phyloP scores from a whole-genome alignment of 2,113 vertebrate genomes.

The Pedetes capensis region DNA sequence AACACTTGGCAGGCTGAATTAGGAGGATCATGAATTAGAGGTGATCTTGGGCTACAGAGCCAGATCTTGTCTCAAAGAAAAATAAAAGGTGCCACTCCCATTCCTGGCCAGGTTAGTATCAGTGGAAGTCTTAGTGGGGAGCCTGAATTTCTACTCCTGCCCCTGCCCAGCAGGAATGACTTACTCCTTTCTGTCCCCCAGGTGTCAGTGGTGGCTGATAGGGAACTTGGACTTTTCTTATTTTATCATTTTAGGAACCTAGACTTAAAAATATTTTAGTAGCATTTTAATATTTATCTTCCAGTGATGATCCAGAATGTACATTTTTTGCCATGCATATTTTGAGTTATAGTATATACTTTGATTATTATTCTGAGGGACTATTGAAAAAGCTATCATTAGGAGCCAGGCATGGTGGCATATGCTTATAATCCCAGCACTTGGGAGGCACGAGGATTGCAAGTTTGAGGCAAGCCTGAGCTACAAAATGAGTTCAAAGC shows the following conservation, averaged over 20 bases:
- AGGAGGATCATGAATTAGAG: not conserved
- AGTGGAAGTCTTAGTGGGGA: not conserved
- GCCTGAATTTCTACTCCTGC: constrained; percentile 11
- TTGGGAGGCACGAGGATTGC: no score
- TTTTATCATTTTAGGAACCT: not conserved
- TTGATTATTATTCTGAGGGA: not conserved
- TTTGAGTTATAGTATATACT: not conserved
- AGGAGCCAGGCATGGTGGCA: no score
- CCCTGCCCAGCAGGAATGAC: not conserved
- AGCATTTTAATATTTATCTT: constrained; percentile 2
- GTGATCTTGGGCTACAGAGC: not conserved
- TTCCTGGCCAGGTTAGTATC: not conserved
- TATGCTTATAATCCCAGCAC: no score
- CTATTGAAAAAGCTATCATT: not conserved
- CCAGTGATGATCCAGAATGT: not conserved
- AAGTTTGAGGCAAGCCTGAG: no score
- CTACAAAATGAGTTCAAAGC: no score
- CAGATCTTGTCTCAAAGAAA: not conserved
- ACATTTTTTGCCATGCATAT: not conserved
- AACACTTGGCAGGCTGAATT: not conserved
- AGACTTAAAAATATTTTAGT: not conserved
- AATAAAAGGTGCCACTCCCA: not conserved
- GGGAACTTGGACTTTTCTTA: not conserved
- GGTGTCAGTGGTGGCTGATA: not conserved
- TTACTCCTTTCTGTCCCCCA: not conserved